Conservation (phyloP, 2,888 invertebrate species). For the Argyresthia goedartella region DNA sequence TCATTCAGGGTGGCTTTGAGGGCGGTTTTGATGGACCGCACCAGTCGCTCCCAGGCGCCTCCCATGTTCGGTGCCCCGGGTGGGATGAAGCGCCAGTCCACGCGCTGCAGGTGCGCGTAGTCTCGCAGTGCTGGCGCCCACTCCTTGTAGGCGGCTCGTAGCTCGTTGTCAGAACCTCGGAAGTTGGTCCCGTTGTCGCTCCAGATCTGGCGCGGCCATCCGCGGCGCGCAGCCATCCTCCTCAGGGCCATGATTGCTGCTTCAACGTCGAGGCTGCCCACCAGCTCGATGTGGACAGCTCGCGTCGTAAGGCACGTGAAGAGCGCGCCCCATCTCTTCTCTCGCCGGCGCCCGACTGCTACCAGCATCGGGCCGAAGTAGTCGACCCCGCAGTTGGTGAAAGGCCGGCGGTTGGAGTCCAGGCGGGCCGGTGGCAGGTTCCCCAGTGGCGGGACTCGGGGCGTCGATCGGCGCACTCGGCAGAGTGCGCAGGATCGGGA, state of each 20-base stretch:
- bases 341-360: neutral
- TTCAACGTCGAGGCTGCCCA: neutral
- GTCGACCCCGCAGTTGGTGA: neutral
- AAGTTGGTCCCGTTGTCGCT: conserved; percentile 13
- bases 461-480: too few species aligned
- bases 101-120: too few species aligned
- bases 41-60: too few species aligned
- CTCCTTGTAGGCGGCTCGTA: neutral
- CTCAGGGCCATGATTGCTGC: neutral
- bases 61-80: too few species aligned
- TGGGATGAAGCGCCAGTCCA: too few species aligned
- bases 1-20: neutral
- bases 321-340: neutral
- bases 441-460: too few species aligned
- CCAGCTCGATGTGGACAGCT: neutral
- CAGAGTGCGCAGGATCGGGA: too few species aligned
- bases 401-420: too few species aligned
- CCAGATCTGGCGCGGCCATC: neutral
- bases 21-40: too few species aligned
- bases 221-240: neutral
- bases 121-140: too few species aligned
- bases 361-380: neutral
- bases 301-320: neutral
- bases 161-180: conserved; percentile 8
- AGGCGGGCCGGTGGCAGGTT: too few species aligned